Base-by-base conservation (phyloP, 2,797 vertebrate species). In the Nyctalus aviator region DNA sequence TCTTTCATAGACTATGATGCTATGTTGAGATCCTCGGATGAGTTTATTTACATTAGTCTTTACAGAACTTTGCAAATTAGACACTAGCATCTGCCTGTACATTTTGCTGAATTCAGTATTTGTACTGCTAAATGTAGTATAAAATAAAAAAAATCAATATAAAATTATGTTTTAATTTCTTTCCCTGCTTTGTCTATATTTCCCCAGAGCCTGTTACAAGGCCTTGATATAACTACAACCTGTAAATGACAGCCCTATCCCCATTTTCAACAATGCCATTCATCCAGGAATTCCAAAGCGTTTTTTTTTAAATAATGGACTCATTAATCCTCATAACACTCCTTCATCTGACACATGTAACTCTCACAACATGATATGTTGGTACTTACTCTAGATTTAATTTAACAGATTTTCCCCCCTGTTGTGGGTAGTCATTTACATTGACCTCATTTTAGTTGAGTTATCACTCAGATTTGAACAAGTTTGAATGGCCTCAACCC, bases 401-500 rank as follows among this genome's bases (percentile, higher is more conserved):
- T 97, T 97, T 97, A 98, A 98, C 96, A 97, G 95, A 73, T 89
- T 97, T 97, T 97, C 87, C 88, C 92, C 91, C 95, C 95, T 15
- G 9, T 95, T 96, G 94, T 97, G 64, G 73, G 75, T 97, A 96
- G 95, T 98, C 97, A 97, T 98, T 98, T 98, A 97, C 97, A 97
- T 95, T 97, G 97, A 97, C 98, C 97, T 98, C 97, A 96, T 97
- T 98, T 97, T 97, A 90, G 89, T 93, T 98, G 98, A 98, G 87
- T 97, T 98, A 98, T 98, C 91, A 41, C 96, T 98, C 96, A 92
- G 96, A 97, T 98, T 97, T 96, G 69, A 97, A 92, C 97, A 97
- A 97, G 96, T 97, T 97, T 95, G 98, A 98, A 98, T 97, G 96
- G 97, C 79, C 95, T 97, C 96, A 98, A 98, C 97, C 95, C 97